A percentile compares a stretch with the other conserved stretches of the same genome.
These are phyloP conservation scores for Luidia sarsii DNA, from an alignment of 53 echinoderm and acorn worm genomes.

Conservation along the genomic window DNA sequence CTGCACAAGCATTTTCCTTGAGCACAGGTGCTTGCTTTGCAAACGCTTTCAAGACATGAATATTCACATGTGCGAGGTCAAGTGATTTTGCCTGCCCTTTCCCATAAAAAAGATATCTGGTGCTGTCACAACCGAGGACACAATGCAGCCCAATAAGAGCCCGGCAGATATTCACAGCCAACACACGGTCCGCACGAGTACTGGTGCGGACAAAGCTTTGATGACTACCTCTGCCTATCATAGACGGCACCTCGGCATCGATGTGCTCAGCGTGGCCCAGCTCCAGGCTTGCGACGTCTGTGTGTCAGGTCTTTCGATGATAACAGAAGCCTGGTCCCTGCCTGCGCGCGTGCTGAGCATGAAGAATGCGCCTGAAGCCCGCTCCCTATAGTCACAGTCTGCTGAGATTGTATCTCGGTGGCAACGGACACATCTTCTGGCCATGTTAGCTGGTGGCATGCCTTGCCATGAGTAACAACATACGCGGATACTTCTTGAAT, in stretches of 20 bases:
- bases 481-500: too few relatives aligned
- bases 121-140: neutral
- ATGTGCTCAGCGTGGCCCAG: constrained; percentile 5
- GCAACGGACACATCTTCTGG: neutral
- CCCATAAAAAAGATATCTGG: neutral
- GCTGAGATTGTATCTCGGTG: neutral
- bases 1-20: too few relatives aligned
- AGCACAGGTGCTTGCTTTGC: too few relatives aligned
- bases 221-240: constrained; percentile 1
- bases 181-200: too few relatives aligned
- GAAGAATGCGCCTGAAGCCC: neutral
- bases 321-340: neutral
- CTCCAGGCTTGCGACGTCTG: constrained; percentile 8
- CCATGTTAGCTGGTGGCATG: neutral
- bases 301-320: constrained; percentile 18
- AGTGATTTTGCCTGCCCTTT: neutral
- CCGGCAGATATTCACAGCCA: neutral
- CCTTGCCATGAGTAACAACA: too few relatives aligned
- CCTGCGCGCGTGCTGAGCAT: constrained; percentile 26
- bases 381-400: constrained; percentile 31
- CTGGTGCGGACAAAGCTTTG: too few relatives aligned
- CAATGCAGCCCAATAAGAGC: constrained; percentile 8
- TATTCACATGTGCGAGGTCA: neutral
- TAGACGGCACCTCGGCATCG: neutral
- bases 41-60: neutral